Evolutionary conservation across 2,888 invertebrate genomes (phyloP), one percentile per base, ranked within the genome.

Genomic region (Dasysyrphus albostriatus): DNA sequence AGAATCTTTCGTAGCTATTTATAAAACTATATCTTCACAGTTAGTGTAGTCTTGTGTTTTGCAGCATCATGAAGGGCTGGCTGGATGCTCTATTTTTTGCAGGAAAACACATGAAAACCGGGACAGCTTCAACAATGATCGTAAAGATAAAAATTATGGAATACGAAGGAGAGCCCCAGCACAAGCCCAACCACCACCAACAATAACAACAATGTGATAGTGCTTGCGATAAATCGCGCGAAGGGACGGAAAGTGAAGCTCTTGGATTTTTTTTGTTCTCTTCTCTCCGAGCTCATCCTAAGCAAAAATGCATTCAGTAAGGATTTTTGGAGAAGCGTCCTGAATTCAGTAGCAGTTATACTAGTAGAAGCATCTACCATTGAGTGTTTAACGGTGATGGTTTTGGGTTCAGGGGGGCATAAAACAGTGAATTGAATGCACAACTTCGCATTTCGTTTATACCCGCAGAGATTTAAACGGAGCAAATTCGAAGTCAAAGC

Each of bases 141-240:
- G 82, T 85, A 77, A 85, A 85, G 85, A 77, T 82, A 85, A 85
- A 85, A 85, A 82, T 82, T 85, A 85, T 85, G 74, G 73, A 72
- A 74, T 69, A 76, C 69, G 69, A 51, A 39, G 74, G 56, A 42
- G 7, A 44, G 51, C 37, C 59, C 19, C 61, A 54, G 24, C 24
- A 24, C 24, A 5, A 44, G 51, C 51, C 54, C 16, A 69, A 54
- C 65, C 47, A 69, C 58, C 73, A 78, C 51, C 5, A 19, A 10
- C 37, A 59, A 58, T 32, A 58, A 69, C 69, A 65, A 85, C 84
- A 85, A 85, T 76, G 76, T 67, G 63, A 79, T 61, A 61, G 69
- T 51, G 72, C 72, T 80, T 76, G 80, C 59, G 76, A 84, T 84
- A 84, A 84, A 84, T 84, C 54, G 84, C 59, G 67, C 49, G 19